These are phyloP conservation scores for Sylvietta virens DNA, from an alignment of 2,113 vertebrate genomes.

Conservation along the genomic window DNA sequence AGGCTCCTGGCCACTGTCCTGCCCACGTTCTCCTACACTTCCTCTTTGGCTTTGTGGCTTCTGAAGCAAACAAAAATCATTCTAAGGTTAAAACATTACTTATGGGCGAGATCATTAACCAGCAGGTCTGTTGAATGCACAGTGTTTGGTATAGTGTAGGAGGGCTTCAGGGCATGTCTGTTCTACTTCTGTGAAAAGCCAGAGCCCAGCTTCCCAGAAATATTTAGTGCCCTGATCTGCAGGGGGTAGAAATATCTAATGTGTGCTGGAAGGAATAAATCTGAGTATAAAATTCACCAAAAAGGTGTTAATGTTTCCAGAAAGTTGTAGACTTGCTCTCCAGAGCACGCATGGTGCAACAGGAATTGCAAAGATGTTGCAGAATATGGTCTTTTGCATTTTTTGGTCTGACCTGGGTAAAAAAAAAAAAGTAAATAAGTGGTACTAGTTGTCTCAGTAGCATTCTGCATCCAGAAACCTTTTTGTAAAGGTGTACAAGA, in stretches of 20 bases:
- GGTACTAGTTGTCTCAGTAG: background rate
- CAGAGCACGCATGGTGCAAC: background rate
- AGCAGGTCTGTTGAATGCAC: constrained; percentile 13
- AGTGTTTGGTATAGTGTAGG: constrained; percentile 6
- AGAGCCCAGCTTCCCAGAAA: background rate
- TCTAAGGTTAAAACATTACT: constrained; percentile 68
- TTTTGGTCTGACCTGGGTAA: background rate
- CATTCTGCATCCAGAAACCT: background rate
- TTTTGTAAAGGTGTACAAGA: background rate
- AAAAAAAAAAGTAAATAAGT: background rate
- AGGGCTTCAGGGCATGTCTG: background rate
- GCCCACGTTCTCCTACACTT: constrained; percentile 77
- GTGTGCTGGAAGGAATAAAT: background rate
- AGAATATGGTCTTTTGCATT: background rate
- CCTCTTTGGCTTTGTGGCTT: constrained; percentile 77
- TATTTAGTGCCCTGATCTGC: background rate
- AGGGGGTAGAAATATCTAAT: background rate
- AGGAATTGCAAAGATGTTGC: background rate
- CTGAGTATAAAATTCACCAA: background rate
- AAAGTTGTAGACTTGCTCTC: background rate
- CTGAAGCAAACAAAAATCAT: constrained; percentile 51
- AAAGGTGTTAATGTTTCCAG: background rate
- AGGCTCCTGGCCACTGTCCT: constrained; percentile 61
- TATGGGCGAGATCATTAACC: constrained; percentile 66
- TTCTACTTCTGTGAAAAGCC: background rate